Base-by-base conservation (phyloP, 1,140 invertebrate species). In the Caenorhabditis inopinata region DNA sequence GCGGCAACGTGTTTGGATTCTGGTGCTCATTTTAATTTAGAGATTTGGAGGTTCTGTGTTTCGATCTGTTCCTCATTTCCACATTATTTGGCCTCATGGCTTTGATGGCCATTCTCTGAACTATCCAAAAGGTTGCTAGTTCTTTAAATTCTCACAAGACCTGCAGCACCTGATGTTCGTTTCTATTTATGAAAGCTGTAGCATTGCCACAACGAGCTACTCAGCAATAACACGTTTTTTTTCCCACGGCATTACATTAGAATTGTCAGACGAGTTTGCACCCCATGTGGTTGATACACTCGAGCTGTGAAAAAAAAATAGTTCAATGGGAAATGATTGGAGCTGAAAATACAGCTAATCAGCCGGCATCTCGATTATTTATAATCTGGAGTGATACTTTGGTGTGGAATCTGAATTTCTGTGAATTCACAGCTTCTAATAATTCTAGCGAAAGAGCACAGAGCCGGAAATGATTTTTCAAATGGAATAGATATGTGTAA, bases 131-230 rank as follows among this genome's bases (percentile, higher is more conserved):
- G 38, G 32, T 68, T 68, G 58, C 58, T 38, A 68, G 0, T 68
- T 38, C 11, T 7, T 68, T 38, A 42, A 68, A 21, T 38, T 68
- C 58, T 68, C 58, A 68, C n/a, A 21, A 38, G 58, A 42, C 38
- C 58, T 35, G 58, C 58, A 68, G 32, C 58, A 68, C 32, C 16
- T 68, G 58, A 68, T 68, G 58, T 68, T 68, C 58, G 32, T 18
- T 32, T 18, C 58, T 68, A 68, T 38, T 68, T 68, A 9, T 21
- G 58, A 68, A 68, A 68, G 0, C 7, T 3, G 11, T 6, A 38
- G n/a, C 14, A 42, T 38, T 4, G 27, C 11, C 58, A 68, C 32
- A 68, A 68, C n/a, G 32, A 68, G 38, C 27, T 32, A 32, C 7
- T 16, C 6, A 68, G 3, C 12, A 68, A 38, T 38, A 68, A 2